Evolutionary conservation across 2,888 invertebrate species (phyloP).

Genomic region (Dynastes tityus): DNA sequence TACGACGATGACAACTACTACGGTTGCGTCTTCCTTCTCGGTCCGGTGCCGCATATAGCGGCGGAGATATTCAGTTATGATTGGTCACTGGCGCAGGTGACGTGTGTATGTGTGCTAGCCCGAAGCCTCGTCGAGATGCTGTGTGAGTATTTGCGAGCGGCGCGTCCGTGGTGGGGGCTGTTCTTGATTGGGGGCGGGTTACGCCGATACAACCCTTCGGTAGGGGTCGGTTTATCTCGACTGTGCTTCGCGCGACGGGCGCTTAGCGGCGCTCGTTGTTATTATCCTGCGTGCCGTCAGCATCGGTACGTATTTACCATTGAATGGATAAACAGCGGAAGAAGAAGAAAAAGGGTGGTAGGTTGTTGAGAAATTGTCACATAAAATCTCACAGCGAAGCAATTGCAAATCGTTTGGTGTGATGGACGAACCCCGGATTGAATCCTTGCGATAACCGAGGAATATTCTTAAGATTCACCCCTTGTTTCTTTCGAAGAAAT

Average conservation of each 20-base stretch:
- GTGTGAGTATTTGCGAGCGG: slow-evolving; percentile 66
- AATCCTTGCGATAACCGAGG: background rate
- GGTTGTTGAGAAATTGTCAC: background rate
- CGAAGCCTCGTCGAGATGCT: slow-evolving; percentile 69
- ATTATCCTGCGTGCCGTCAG: slow-evolving; percentile 52
- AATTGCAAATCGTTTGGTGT: background rate
- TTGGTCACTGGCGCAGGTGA: slow-evolving; percentile 63
- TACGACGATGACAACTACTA: background rate
- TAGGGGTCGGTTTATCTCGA: slow-evolving; percentile 65
- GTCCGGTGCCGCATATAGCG: background rate
- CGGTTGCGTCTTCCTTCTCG: background rate
- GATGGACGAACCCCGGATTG: background rate
- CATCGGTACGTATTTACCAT: slow-evolving; percentile 42
- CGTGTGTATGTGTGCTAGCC: slow-evolving; percentile 64
- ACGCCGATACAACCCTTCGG: slow-evolving; percentile 69
- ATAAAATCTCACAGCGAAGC: background rate
- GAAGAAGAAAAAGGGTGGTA: slow-evolving; percentile 12
- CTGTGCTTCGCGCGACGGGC: slow-evolving; percentile 57
- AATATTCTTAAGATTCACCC: too few relatives aligned
- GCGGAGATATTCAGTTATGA: slow-evolving; percentile 57
- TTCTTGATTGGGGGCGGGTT: slow-evolving; percentile 65
- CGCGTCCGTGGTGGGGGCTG: slow-evolving; percentile 68
- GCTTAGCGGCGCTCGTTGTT: slow-evolving; percentile 58
- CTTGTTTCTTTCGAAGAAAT: too few relatives aligned
- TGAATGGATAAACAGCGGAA: background rate